phyloP scores from a whole-genome alignment of 2,113 vertebrate species.

The Dendrocopos noguchii region DNA sequence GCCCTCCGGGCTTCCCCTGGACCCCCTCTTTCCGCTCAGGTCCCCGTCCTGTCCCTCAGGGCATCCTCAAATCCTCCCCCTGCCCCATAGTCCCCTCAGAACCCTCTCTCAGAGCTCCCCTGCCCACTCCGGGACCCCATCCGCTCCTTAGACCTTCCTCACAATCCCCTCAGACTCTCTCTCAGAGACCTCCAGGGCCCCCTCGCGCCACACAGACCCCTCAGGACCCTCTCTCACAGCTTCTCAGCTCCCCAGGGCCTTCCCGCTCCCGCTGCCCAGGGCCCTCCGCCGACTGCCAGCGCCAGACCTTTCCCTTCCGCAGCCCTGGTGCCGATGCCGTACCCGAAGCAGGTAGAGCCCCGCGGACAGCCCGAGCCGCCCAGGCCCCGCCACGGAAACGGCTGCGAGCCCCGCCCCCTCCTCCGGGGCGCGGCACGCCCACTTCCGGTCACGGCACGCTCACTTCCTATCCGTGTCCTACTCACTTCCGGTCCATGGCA shows the following conservation, averaged over 20 bases:
- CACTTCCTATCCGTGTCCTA: too few relatives aligned
- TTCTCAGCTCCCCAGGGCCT: too few relatives aligned
- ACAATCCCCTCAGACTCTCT: too few relatives aligned
- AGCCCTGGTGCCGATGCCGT: background rate
- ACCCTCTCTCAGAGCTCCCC: too few relatives aligned
- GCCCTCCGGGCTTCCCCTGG: background rate
- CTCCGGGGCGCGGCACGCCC: background rate
- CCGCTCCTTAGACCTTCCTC: too few relatives aligned
- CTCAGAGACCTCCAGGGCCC: too few relatives aligned
- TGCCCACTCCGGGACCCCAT: too few relatives aligned
- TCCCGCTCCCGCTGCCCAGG: too few relatives aligned
- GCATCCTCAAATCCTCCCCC: background rate
- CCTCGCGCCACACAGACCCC: too few relatives aligned
- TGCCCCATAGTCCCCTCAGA: background rate
- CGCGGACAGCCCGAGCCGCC: background rate
- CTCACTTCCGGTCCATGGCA: too few relatives aligned
- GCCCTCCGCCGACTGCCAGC: background rate
- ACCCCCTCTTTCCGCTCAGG: background rate
- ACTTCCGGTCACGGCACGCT: background rate
- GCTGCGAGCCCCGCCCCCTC: background rate
- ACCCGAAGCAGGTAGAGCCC: background rate
- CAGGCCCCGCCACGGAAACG: background rate
- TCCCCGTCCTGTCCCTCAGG: background rate
- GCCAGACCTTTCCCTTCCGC: background rate
- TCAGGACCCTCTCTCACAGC: too few relatives aligned